A percentile compares a stretch with the other conserved stretches of the same genome.
phyloP scores from a whole-genome alignment of 1,140 invertebrate genomes.

The Meloidogyne hapla region DNA sequence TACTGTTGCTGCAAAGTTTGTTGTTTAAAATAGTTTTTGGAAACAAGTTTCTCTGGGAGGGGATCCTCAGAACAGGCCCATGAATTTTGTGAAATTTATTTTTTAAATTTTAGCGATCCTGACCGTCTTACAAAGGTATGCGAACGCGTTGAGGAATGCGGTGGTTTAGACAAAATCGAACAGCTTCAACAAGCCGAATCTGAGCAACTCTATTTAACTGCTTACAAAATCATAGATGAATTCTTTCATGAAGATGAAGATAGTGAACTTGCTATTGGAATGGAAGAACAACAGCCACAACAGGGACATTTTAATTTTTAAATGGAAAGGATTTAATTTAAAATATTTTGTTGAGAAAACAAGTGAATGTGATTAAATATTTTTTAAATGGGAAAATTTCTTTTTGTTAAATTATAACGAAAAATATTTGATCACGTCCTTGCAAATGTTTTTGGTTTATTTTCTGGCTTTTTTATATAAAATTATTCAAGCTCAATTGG shows the following conservation, averaged over 20 bases:
- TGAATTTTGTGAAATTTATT: no score
- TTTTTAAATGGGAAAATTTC: no score
- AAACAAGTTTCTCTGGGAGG: no score
- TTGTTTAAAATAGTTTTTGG: background rate
- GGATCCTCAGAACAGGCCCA: no score
- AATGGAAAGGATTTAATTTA: no score
- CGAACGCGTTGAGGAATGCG: conserved; percentile 31
- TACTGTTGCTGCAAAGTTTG: conserved; percentile 20
- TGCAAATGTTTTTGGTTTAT: no score
- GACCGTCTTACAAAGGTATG: conserved; percentile 15
- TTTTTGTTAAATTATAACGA: no score
- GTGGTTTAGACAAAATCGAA: conserved; percentile 35
- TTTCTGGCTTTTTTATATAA: no score
- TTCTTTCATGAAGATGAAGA: conserved; percentile 32
- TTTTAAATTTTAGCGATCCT: conserved; percentile 30
- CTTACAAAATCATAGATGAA: conserved; percentile 36
- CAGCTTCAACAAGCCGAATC: conserved; percentile 22
- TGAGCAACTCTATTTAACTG: conserved; percentile 30
- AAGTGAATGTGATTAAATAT: no score
- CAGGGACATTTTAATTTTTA: conserved; percentile 1
- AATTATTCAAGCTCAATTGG: no score
- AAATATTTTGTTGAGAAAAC: no score
- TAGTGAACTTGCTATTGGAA: conserved; percentile 20
- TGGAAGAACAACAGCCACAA: background rate
- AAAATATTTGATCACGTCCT: no score